These are phyloP conservation scores for Kryphioiulus occultus DNA, from an alignment of 2,888 invertebrate genomes.

Conservation along the genomic window DNA sequence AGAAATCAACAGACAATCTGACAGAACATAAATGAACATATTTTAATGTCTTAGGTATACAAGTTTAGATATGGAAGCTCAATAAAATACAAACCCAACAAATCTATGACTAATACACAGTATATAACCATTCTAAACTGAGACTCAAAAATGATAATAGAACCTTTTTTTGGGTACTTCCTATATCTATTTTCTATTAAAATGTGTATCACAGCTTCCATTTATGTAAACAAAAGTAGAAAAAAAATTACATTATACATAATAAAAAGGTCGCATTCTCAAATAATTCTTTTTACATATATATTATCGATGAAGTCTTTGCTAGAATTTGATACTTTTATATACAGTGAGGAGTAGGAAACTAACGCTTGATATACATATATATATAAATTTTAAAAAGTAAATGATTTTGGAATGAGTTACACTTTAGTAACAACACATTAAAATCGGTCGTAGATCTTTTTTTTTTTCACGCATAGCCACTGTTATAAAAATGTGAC, in stretches of 20 bases:
- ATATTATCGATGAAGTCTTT: conserved; percentile 35
- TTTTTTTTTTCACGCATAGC: not conserved
- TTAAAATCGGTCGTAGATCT: not conserved
- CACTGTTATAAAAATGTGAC: not conserved
- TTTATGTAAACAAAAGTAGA: conserved; percentile 36
- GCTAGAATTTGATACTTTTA: conserved; percentile 22
- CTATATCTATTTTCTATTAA: conserved; percentile 14
- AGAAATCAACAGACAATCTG: not conserved
- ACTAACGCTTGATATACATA: not conserved
- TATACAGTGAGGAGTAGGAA: conserved; percentile 13
- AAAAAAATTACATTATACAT: conserved; percentile 33
- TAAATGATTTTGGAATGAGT: not conserved
- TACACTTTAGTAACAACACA: not conserved
- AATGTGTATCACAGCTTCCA: conserved; percentile 36
- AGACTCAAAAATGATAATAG: conserved; percentile 30
- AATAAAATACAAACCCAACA: conserved; percentile 36
- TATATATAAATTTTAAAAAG: conserved; percentile 18
- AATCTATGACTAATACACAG: conserved; percentile 28
- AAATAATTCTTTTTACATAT: conserved; percentile 38
- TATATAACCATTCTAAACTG: conserved; percentile 30
- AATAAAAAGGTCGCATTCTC: not conserved
- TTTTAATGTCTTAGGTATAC: conserved; percentile 39
- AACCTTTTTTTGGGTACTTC: not conserved
- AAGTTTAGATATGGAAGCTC: conserved; percentile 31
- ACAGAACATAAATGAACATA: conserved; percentile 13